A percentile compares a stretch with the other conserved stretches of the same genome.
Conservation (phyloP, 2,888 invertebrate species). For the Clistopyga incitator region DNA sequence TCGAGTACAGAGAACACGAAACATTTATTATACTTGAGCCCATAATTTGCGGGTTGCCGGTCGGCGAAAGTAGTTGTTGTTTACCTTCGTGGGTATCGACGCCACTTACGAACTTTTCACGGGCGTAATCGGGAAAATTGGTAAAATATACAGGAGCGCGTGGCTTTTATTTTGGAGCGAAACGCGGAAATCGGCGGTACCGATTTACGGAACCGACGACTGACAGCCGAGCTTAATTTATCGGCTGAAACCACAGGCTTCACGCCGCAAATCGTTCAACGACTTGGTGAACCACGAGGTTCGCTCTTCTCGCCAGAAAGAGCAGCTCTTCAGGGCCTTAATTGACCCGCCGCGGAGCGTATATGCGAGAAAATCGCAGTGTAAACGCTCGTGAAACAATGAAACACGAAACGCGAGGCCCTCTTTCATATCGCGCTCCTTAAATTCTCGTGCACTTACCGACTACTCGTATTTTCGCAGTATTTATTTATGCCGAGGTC, state of each 20-base stretch:
- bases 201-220: constrained; percentile 37
- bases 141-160: constrained; percentile 69
- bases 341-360: constrained; percentile 48
- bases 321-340: constrained; percentile 9
- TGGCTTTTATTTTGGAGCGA: constrained; percentile 8
- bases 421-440: constrained; percentile 57
- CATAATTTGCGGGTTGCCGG: constrained; percentile 25
- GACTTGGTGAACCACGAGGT: background rate
- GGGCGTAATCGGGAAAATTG: constrained; percentile 76
- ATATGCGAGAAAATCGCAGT: constrained; percentile 21
- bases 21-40: constrained; percentile 14
- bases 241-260: constrained; percentile 77
- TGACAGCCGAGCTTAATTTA: constrained; percentile 76
- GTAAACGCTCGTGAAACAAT: constrained; percentile 57
- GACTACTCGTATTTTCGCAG: background rate
- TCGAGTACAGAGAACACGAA: constrained; percentile 4
- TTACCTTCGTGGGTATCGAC: constrained; percentile 45
- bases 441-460: constrained; percentile 56
- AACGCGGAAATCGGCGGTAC: constrained; percentile 70
- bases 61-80: constrained; percentile 25
- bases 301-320: background rate
- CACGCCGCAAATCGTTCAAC: constrained; percentile 71
- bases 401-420: constrained; percentile 10
- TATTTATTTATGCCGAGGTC: constrained; percentile 35
- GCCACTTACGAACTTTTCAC: constrained; percentile 75